These are phyloP conservation scores for Aphelinus atriplicis DNA, from an alignment of 1,140 invertebrate genomes.

Conservation along the genomic window DNA sequence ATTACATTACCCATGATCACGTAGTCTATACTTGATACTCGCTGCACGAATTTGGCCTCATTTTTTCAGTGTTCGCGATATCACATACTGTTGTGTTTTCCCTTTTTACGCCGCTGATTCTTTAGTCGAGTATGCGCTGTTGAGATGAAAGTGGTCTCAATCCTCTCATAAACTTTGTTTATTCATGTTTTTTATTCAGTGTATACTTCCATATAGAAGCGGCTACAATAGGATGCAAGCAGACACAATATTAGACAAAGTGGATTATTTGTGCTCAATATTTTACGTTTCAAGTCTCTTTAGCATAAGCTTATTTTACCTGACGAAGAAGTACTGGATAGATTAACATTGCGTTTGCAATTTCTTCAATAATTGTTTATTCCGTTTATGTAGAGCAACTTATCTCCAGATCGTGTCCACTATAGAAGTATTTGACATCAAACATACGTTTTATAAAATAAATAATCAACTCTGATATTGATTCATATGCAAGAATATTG, in stretches of 20 bases:
- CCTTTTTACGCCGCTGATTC: no score
- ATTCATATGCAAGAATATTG: no score
- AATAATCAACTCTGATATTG: no score
- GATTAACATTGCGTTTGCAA: background rate
- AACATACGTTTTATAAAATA: no score
- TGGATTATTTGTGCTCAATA: background rate
- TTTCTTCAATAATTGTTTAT: background rate
- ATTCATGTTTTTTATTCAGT: background rate
- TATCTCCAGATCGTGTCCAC: no score
- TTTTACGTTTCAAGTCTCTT: background rate
- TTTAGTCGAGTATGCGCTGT: no score
- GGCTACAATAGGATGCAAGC: background rate
- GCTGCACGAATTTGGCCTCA: slow-evolving; percentile 17
- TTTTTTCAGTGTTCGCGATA: background rate
- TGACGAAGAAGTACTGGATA: background rate
- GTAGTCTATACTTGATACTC: slow-evolving; percentile 5
- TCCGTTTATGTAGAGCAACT: background rate
- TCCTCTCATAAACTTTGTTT: background rate
- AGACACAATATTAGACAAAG: slow-evolving; percentile 1
- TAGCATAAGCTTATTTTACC: background rate
- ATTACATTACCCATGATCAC: slow-evolving; percentile 26
- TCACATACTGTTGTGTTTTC: no score
- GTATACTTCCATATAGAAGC: background rate
- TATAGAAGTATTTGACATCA: no score
- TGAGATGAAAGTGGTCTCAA: no score